Evolutionary conservation across 1,140 invertebrate species (phyloP).

Genomic region (Stenopsyche tienmushanensis): DNA sequence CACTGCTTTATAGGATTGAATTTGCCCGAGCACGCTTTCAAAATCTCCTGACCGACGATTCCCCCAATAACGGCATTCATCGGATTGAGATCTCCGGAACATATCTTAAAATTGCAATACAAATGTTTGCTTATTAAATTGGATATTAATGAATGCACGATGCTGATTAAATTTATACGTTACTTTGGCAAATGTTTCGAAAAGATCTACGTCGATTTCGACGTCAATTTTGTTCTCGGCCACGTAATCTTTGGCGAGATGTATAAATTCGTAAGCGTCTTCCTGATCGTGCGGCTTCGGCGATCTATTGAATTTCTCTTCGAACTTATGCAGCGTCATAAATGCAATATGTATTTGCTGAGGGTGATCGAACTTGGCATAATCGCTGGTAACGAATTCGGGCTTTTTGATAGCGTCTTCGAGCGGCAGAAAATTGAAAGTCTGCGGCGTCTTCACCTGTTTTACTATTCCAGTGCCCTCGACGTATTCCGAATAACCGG

Average conservation of each 20-base stretch:
- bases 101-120: conserved; percentile 51
- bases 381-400: conserved; percentile 89
- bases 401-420: conserved; percentile 76
- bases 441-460: conserved; percentile 96
- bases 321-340: conserved; percentile 73
- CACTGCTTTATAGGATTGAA: conserved; percentile 95
- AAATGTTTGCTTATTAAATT: not conserved
- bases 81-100: conserved; percentile 84
- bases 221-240: conserved; percentile 57
- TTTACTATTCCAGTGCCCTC: conserved; percentile 90
- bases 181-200: conserved; percentile 75
- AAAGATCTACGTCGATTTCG: conserved; percentile 68
- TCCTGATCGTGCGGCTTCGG: conserved; percentile 79
- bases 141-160: not conserved
- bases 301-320: conserved; percentile 57
- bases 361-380: conserved; percentile 92
- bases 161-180: conserved; percentile 23
- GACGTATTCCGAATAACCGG: conserved; percentile 66
- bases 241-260: conserved; percentile 61
- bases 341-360: conserved; percentile 90
- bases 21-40: conserved; percentile 98
- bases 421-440: conserved; percentile 77
- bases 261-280: conserved; percentile 77
- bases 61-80: conserved; percentile 95
- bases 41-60: conserved; percentile 94